These are phyloP conservation scores for Zaprionus bogoriensis DNA, from an alignment of 2,888 invertebrate species.

Conservation along the genomic window DNA sequence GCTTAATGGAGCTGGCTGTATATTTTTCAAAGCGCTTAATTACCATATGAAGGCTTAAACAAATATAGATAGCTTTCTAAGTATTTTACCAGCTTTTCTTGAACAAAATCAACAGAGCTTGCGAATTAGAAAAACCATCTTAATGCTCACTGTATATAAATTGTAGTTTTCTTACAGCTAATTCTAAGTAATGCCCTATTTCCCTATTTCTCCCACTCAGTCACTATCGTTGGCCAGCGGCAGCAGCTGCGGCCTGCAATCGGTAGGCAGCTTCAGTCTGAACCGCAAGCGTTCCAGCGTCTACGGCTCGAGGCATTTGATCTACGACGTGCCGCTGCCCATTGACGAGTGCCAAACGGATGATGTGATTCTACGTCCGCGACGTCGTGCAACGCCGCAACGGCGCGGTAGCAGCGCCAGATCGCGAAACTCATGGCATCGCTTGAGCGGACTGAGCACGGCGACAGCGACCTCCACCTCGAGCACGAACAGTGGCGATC, in stretches of 20 bases:
- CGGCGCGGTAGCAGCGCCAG: slow-evolving; percentile 55
- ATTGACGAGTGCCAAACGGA: slow-evolving; percentile 85
- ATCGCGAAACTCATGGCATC: slow-evolving; percentile 62
- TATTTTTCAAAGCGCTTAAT: no score
- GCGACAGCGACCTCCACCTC: slow-evolving; percentile 68
- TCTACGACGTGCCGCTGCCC: slow-evolving; percentile 86
- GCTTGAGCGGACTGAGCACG: slow-evolving; percentile 72
- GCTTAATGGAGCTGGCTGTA: no score
- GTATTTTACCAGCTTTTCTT: no score
- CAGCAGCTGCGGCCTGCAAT: slow-evolving; percentile 38
- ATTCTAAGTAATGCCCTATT: not conserved
- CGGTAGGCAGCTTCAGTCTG: slow-evolving; percentile 75
- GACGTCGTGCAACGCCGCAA: slow-evolving; percentile 53
- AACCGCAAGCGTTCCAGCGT: slow-evolving; percentile 83
- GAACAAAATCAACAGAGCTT: no score
- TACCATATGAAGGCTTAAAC: no score
- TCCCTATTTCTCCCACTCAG: not conserved
- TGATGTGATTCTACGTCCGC: slow-evolving; percentile 82
- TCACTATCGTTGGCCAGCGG: slow-evolving; percentile 38
- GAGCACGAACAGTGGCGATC: slow-evolving; percentile 67
- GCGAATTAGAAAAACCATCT: no score
- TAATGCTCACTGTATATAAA: no score
- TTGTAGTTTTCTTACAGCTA: no score
- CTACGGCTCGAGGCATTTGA: slow-evolving; percentile 85
- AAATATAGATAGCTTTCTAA: no score